Evolutionary conservation across 2,113 vertebrate genomes (phyloP), one percentile per base, ranked within the genome.

Genomic region (Anhinga anhinga): DNA sequence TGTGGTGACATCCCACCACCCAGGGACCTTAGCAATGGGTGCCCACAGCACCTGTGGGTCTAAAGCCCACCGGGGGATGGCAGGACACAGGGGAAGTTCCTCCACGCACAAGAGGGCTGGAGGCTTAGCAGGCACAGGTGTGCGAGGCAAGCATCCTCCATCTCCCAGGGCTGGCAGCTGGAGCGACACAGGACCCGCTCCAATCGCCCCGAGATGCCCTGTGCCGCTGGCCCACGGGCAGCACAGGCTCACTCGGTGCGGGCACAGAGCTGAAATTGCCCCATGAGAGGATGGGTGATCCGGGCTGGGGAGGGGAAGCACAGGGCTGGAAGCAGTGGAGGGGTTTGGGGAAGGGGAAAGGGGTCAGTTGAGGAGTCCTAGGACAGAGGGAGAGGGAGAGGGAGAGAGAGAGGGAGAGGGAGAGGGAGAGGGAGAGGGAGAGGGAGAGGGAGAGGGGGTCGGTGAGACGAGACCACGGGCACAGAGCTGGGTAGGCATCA

Each of bases 171-270:
- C 59, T 1, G 3, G 70, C 78, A 67, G 36, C 7, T 0, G 1
- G 40, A n/a, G 30, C 0, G 38, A 26, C 0, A 2, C 0, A 0
- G 34, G 72, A 83, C 67, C 66, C 11, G 56, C 52, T 45, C 6
- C 2, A 6, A 21, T 22, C 15, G 9, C 17, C 29, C 15, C 0
- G 10, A 32, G 13, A 45, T 7, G 4, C 22, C 50, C 72, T 5
- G 32, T 3, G 67, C 72, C 7, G 8, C 30, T 7, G 53, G 22
- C 59, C 49, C 5, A 2, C 21, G 4, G 58, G 11, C 53, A 22
- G 22, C 67, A 19, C 19, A 2, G 58, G 52, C 34, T 88, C 5
- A 9, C 22, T 5, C 13, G 6, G 71, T 0, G 23, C 0, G 15
- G 65, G 52, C 65, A 29, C 0, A 15, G 80, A 59, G 58, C 86